phyloP scores from a whole-genome alignment of 2,888 invertebrate species.

The Lobophora halterata region DNA sequence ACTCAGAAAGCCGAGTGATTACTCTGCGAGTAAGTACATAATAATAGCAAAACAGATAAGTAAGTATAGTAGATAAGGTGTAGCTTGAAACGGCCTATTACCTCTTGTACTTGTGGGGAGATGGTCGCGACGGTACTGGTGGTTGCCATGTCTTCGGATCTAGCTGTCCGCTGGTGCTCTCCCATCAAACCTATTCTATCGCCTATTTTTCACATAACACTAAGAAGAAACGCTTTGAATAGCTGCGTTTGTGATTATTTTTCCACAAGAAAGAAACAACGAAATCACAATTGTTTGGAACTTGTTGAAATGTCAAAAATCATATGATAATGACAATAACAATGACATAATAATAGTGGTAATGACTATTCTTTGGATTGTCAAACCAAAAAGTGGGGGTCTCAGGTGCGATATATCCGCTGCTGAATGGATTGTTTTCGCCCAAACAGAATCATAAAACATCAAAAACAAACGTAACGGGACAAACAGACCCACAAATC shows the following conservation, averaged over 20 bases:
- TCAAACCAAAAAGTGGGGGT: too few relatives aligned
- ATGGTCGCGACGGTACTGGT: slow-evolving; percentile 70
- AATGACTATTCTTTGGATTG: too few relatives aligned
- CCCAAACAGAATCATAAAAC: too few relatives aligned
- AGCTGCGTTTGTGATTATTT: slow-evolving; percentile 20
- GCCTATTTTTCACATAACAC: slow-evolving; percentile 47
- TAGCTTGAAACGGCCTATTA: slow-evolving; percentile 39
- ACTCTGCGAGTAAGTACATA: slow-evolving; percentile 14
- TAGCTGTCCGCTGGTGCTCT: slow-evolving; percentile 47
- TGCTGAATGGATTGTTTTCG: too few relatives aligned
- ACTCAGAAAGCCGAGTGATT: slow-evolving; percentile 12
- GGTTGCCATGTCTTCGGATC: slow-evolving; percentile 67
- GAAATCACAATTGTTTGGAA: too few relatives aligned
- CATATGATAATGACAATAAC: too few relatives aligned
- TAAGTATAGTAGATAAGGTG: slow-evolving; percentile 56
- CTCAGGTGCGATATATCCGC: too few relatives aligned
- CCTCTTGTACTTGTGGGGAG: slow-evolving; percentile 64
- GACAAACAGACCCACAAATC: too few relatives aligned
- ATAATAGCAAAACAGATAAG: slow-evolving; percentile 52
- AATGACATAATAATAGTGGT: too few relatives aligned
- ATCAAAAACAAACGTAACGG: too few relatives aligned
- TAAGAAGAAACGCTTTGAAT: slow-evolving; percentile 2
- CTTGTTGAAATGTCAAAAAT: too few relatives aligned
- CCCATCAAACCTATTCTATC: slow-evolving; percentile 55
- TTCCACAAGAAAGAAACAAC: slow-evolving; percentile 9